Conservation (phyloP, 2,113 vertebrate genomes). For the Saguinus midas region DNA sequence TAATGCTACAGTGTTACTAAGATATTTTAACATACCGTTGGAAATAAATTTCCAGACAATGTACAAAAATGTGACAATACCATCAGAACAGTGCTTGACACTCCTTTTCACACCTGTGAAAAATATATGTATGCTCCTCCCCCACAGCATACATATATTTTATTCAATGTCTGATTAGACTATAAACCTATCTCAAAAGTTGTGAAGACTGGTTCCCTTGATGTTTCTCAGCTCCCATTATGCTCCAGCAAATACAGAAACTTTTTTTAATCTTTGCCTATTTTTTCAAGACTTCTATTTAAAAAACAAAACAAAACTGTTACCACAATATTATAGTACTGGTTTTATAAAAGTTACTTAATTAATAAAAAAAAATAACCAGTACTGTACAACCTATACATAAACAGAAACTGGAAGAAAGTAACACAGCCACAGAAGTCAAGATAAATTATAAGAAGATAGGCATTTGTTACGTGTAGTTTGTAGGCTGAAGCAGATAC, state of each 20-base stretch:
- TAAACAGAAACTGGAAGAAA: background rate
- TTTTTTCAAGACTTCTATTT: slow-evolving; percentile 32
- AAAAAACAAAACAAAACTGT: background rate
- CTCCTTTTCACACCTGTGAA: background rate
- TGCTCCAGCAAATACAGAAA: background rate
- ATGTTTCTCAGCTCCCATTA: background rate
- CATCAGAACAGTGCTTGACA: background rate
- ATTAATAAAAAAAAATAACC: background rate
- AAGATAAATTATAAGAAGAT: background rate
- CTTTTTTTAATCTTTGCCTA: slow-evolving; percentile 9
- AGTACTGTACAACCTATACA: background rate
- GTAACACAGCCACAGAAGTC: background rate
- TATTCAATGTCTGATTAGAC: background rate
- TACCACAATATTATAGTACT: background rate
- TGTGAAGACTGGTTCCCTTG: background rate
- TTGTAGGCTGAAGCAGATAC: background rate
- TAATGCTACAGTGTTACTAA: background rate
- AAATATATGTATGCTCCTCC: background rate
- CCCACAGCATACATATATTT: background rate
- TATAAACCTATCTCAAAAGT: slow-evolving; percentile 3
- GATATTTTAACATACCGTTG: background rate
- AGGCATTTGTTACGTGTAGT: background rate
- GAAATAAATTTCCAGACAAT: background rate
- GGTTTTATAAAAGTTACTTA: slow-evolving; percentile 22
- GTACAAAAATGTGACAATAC: background rate